phyloP scores from a whole-genome alignment of 2,113 vertebrate species.

The Istiophorus platypterus region DNA sequence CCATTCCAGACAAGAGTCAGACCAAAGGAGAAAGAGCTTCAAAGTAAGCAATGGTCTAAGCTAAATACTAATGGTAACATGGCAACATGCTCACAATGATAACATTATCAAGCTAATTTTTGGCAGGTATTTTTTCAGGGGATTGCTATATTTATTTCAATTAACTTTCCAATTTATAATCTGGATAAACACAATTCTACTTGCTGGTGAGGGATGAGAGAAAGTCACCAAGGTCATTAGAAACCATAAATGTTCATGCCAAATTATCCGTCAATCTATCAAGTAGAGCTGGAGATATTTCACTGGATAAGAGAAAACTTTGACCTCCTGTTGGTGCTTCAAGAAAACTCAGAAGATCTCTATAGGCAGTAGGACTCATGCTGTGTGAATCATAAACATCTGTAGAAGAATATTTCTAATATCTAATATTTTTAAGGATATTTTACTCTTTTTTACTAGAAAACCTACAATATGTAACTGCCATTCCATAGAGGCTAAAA shows the following conservation, averaged over 20 bases:
- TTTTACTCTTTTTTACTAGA: no score
- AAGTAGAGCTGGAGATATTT: no score
- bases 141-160: not conserved
- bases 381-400: not conserved
- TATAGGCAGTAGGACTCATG: no score
- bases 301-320: no score
- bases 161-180: not conserved
- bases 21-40: no score
- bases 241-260: not conserved
- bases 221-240: not conserved
- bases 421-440: no score
- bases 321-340: no score
- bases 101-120: not conserved
- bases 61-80: not conserved
- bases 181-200: not conserved
- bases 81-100: not conserved
- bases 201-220: no score
- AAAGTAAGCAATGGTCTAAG: not conserved
- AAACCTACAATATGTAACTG: no score
- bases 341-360: not conserved
- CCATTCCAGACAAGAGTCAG: no score
- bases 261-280: not conserved
- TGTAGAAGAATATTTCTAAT: no score
- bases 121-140: not conserved
- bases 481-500: no score